A percentile compares a stretch with the other conserved stretches of the same genome.
Conservation (phyloP, 1,140 invertebrate genomes). For the Habropoda laboriosa region DNA sequence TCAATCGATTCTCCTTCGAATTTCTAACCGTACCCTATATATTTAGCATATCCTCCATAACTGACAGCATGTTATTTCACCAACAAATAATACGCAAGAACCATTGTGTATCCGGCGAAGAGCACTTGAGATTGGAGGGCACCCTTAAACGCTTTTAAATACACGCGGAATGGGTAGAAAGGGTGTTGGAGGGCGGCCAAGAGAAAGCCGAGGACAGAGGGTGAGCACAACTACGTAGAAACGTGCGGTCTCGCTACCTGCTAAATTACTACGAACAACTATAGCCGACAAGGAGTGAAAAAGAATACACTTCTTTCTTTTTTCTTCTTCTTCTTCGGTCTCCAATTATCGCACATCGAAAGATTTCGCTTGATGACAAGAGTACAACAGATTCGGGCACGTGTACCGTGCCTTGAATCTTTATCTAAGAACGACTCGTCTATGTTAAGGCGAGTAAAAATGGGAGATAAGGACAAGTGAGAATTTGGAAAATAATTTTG, state of each 20-base stretch:
- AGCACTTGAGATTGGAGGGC: conserved; percentile 63
- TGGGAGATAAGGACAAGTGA: too few species aligned
- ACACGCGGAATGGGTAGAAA: conserved; percentile 58
- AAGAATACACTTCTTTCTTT: too few species aligned
- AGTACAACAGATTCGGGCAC: not conserved
- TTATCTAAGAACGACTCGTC: too few species aligned
- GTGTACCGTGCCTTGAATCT: not conserved
- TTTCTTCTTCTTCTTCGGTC: conserved; percentile 48
- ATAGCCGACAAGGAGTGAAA: conserved; percentile 47
- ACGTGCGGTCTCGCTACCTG: conserved; percentile 67
- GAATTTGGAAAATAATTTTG: too few species aligned
- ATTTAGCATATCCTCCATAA: conserved; percentile 77
- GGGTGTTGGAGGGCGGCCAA: conserved; percentile 30
- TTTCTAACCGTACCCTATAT: conserved; percentile 68
- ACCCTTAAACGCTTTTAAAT: conserved; percentile 73
- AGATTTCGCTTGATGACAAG: conserved; percentile 30
- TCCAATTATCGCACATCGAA: conserved; percentile 67
- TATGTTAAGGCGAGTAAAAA: too few species aligned
- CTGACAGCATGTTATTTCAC: conserved; percentile 80
- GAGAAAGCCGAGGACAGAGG: conserved; percentile 61
- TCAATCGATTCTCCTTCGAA: conserved; percentile 70
- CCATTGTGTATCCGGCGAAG: conserved; percentile 68
- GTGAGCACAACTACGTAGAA: conserved; percentile 49
- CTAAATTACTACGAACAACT: conserved; percentile 71
- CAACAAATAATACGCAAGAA: conserved; percentile 77